Base-by-base conservation (phyloP, 2,888 invertebrate species). In the Fragum whitleyi region DNA sequence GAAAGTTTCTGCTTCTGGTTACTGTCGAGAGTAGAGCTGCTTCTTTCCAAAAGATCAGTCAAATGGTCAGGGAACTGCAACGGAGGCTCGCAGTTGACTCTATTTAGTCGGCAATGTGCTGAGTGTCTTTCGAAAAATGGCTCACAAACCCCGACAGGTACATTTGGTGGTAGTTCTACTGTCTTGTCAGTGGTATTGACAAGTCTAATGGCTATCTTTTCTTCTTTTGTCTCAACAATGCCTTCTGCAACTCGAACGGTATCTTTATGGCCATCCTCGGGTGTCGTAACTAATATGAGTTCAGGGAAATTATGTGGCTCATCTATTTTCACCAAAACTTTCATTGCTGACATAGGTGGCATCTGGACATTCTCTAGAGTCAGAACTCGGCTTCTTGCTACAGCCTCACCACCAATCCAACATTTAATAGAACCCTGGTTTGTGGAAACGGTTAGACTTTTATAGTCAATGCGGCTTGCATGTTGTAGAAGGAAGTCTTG, bases 401-500 rank as follows among this genome's bases (percentile, higher is more conserved):
- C 29, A 28, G 26, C 61, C 11, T 61, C 28, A 6, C 61, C 61
- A 21, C 23, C 28, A 61, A 61, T 28, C 16, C 29, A 29, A 26
- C 61, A 61, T 29, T 61, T 61, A 6, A 61, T 61, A 3, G 26
- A 26, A 11, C 29, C 61, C 16, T 61, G 26, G n/a, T n/a, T n/a
- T n/a, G n/a, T n/a, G n/a, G n/a, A n/a, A n/a, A n/a, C n/a, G n/a
- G n/a, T n/a, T n/a, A 61, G 29, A 28, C 28, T 47, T 21, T 69
- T 51, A 51, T 47, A 69, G 23, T 69, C 69, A 16, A 42, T 47
- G 6, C 26, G 6, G 28, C 39, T 28, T 32, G 69, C 59, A 57
- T 70, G 70, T 11, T 74, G 61, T 21, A 76, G 19, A 2, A 77
- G 16, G n/a, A 81, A 81, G 57, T 77, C 77, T 57, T 81, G 81